Base-by-base conservation (phyloP, 92 coral and sea anemone species). In the Porites cylindrica region DNA sequence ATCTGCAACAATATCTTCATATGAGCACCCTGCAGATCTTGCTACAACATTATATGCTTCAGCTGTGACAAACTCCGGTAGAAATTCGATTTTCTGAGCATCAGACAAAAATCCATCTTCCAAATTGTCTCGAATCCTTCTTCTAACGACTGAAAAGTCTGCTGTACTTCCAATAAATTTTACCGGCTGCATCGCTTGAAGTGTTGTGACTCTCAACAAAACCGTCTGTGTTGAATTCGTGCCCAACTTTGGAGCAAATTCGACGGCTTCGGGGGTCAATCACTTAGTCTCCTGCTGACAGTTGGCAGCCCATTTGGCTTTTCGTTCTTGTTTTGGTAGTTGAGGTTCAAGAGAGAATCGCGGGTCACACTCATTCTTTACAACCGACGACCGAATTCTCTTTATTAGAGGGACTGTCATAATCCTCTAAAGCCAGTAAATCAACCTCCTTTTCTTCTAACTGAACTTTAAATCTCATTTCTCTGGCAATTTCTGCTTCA, bases 151-250 rank as follows among this genome's bases (percentile, higher is more conserved):
- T 3, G 92, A 90, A 29, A 67, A 81, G 59, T 86, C 91, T 43
- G 81, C 51, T 3, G 94, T 65, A 23, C 88, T 91, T 0, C 93
- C 90, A 1, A 67, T 60, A 62, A 90, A 90, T 75, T 91, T 82
- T 58, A 76, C 76, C 17, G 94, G 89, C 76, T 91, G 89, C 85
- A 87, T 88, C 7, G 87, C 91, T 91, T 88, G 90, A 4, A 88
- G 69, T 90, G 88, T 83, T 62, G 69, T 90, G 21, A 90, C 10
- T 79, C 81, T 90, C 71, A 90, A 60, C 85, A 81, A 54, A 12
- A 87, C 83, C 63, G 88, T 68, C 14, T 54, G 12, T 10, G 12
- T 67, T 51, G 10, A 8, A 2, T 17, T 23, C 51, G 38, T 70
- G 18, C 0, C 1, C 19, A 26, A 1, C 11, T 9, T 10, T 52